Evolutionary conservation across 2,113 vertebrate species (phyloP), one percentile per base, ranked within the genome.

Genomic region (Triplophysa dalaica): DNA sequence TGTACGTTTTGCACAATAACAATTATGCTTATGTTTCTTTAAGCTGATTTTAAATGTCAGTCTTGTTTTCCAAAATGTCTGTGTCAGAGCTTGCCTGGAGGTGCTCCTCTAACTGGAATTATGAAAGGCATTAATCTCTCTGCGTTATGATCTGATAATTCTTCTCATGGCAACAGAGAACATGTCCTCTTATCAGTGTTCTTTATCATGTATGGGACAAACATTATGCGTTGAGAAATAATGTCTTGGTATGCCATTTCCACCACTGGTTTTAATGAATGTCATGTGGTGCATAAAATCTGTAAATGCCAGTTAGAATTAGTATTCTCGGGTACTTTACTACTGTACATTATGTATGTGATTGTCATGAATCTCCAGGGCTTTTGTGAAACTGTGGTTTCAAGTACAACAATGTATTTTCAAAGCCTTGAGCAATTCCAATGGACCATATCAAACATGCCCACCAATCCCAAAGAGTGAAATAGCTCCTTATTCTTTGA

Each of bases 1-100:
- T 26, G 24, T 19, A 63, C 19, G 8, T 54, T 22, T 61, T 48
- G 54, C 8, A 58, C 19, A 26, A 43, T 75, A 70, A 68, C 73
- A 69, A 78, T 80, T 52, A 72, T 64, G 60, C 45, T 63, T 24
- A 84, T 78, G 24, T 84, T 81, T 58, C 74, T 24, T 69, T 43
- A 56, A 68, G 78, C 50, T 61, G 68, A 50, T 72, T 73, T 69
- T 52, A 80, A 83, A 83, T 83, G 74, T 78, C 82, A 81, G 26
- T 77, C 38, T 8, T 70, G 58, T 52, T 77, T 63, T 73, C 54
- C 24, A 16, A 54, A 56, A 22, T 13, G 61, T 67, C 3, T 54
- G n/a, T 66, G 68, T 68, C 50, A 48, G 60, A 45, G 58, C 58
- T 54, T 29, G 11, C 41, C 62, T 81, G 48, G 12, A 65, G 70